Evolutionary conservation across 2,888 invertebrate species (phyloP).

Genomic region (Eupithecia tripunctaria): DNA sequence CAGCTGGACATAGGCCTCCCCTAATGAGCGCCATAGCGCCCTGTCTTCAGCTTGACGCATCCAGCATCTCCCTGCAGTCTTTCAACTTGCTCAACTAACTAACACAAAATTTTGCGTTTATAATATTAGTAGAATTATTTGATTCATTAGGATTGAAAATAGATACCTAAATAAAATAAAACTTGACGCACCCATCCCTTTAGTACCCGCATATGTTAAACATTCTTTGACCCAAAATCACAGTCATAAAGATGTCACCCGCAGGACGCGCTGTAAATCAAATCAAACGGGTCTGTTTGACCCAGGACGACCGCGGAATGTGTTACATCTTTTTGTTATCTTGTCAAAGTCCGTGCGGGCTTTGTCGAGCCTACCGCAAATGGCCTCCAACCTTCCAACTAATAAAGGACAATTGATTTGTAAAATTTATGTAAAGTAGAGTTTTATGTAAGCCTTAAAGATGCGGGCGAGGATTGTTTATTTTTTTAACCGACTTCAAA

Average conservation of each 20-base stretch:
- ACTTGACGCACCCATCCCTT: neutral
- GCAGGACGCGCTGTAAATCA: neutral
- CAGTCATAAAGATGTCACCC: neutral
- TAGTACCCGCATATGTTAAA: neutral
- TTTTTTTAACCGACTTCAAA: no score
- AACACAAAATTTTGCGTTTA: no score
- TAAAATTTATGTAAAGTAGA: neutral
- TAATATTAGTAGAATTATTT: no score
- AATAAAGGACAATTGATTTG: neutral
- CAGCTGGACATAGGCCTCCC: no score
- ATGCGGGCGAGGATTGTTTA: neutral
- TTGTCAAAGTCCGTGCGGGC: slow-evolving; percentile 8
- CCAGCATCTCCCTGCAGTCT: no score
- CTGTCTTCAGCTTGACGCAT: no score
- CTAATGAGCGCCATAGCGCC: no score
- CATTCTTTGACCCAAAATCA: neutral
- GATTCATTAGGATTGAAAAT: no score
- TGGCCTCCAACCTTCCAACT: neutral
- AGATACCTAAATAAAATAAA: neutral
- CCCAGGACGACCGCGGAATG: neutral
- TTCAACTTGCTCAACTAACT: no score
- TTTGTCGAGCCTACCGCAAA: slow-evolving; percentile 12
- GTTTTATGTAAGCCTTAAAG: neutral
- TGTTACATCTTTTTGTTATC: neutral
- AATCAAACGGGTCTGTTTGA: slow-evolving; percentile 2